A percentile compares a stretch with the other conserved stretches of the same genome.
These are phyloP conservation scores for Luffia ferchaultella DNA, from an alignment of 2,888 invertebrate genomes.

Conservation along the genomic window DNA sequence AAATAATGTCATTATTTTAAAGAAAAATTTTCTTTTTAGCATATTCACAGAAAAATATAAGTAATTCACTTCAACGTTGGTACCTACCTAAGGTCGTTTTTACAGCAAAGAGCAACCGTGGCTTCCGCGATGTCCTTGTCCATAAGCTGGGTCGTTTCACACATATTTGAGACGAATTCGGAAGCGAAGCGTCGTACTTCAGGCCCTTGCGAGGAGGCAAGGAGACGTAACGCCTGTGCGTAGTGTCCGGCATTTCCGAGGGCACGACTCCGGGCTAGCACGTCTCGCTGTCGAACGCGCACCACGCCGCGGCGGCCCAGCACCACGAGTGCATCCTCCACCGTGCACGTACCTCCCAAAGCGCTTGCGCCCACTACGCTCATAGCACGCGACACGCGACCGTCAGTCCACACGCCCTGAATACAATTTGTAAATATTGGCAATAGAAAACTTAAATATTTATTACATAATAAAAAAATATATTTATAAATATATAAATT, in stretches of 20 bases:
- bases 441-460: not conserved
- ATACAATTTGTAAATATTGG: conserved; percentile 53
- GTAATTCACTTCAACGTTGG: too few relatives aligned
- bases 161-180: conserved; percentile 31
- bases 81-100: conserved; percentile 41
- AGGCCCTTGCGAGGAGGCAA: conserved; percentile 32
- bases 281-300: conserved; percentile 68
- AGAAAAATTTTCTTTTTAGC: too few relatives aligned
- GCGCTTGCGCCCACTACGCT: conserved; percentile 67
- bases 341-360: conserved; percentile 45
- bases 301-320: conserved; percentile 71
- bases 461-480: not conserved
- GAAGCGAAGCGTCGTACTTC: conserved; percentile 32
- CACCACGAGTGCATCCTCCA: conserved; percentile 63
- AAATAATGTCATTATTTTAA: too few relatives aligned
- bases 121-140: conserved; percentile 43
- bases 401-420: conserved; percentile 93
- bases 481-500: not conserved
- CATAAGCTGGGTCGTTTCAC: conserved; percentile 37
- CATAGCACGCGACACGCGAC: conserved; percentile 80
- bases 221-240: conserved; percentile 39
- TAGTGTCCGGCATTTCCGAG: conserved; percentile 69
- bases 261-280: conserved; percentile 60
- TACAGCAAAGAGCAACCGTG: conserved; percentile 41
- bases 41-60: too few relatives aligned